These are phyloP conservation scores for Eilema sororculum DNA, from an alignment of 2,888 invertebrate genomes.

Conservation along the genomic window DNA sequence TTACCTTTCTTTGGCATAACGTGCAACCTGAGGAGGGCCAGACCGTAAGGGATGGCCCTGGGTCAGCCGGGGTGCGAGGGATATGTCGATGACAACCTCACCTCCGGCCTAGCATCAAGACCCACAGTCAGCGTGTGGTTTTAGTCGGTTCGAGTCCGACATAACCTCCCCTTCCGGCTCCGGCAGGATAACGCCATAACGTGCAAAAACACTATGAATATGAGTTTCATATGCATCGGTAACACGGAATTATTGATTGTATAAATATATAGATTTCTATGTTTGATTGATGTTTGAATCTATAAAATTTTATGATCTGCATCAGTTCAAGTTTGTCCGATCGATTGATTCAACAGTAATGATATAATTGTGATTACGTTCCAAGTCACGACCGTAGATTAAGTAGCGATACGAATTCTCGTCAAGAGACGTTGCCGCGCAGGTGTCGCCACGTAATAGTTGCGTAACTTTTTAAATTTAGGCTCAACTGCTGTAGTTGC, in stretches of 20 bases:
- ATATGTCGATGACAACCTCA: too few species aligned
- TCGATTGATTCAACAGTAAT: not conserved
- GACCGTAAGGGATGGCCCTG: too few species aligned
- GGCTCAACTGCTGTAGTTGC: slow-evolving; percentile 22
- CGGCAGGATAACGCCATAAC: not conserved
- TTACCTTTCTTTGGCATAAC: too few species aligned
- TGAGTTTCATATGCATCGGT: not conserved
- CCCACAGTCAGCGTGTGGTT: too few species aligned
- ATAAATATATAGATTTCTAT: not conserved
- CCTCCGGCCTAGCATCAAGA: too few species aligned
- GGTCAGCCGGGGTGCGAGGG: too few species aligned
- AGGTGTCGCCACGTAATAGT: slow-evolving; percentile 50
- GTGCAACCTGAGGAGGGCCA: too few species aligned
- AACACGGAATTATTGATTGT: not conserved
- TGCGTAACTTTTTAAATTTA: slow-evolving; percentile 51
- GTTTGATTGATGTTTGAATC: too few species aligned
- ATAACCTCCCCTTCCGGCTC: too few species aligned
- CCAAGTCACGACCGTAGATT: slow-evolving; percentile 17
- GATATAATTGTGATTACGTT: slow-evolving; percentile 4
- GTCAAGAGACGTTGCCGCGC: slow-evolving; percentile 36
- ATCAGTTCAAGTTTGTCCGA: not conserved
- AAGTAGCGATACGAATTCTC: slow-evolving; percentile 48
- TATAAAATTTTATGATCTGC: not conserved
- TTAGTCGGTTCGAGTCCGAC: too few species aligned
- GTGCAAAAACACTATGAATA: not conserved